phyloP scores from a whole-genome alignment of 2,888 invertebrate species.

The Pseudoips prasinana region DNA sequence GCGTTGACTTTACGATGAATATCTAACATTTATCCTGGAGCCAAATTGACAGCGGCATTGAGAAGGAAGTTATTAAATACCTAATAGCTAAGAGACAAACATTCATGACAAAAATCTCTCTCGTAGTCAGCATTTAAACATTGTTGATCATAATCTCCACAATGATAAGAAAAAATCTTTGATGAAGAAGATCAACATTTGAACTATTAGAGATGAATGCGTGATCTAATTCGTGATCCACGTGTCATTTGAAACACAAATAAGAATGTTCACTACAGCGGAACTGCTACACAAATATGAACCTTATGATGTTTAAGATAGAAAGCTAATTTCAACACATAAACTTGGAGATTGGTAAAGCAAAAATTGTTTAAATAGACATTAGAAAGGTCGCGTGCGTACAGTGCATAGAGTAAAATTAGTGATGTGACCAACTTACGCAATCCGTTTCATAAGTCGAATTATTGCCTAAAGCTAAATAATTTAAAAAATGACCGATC shows the following conservation, averaged over 20 bases:
- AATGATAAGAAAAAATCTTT: conserved; percentile 12
- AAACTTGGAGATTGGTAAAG: conserved; percentile 2
- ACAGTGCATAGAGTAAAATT: conserved; percentile 40
- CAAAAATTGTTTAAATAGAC: conserved; percentile 20
- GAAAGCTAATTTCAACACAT: conserved; percentile 5
- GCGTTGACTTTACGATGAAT: too few species aligned
- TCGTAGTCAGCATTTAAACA: too few species aligned
- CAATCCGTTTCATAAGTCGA: conserved; percentile 62
- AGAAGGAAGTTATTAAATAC: too few species aligned
- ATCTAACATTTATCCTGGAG: too few species aligned
- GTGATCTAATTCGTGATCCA: conserved; percentile 46
- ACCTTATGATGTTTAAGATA: conserved; percentile 11
- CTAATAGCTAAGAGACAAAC: too few species aligned
- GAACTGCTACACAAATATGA: conserved; percentile 10
- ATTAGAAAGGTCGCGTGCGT: conserved; percentile 58
- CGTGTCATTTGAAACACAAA: conserved; percentile 34
- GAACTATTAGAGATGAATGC: conserved; percentile 45
- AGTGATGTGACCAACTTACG: conserved; percentile 57
- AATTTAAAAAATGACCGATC: conserved; percentile 67
- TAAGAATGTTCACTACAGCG: conserved; percentile 2
- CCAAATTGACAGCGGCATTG: too few species aligned
- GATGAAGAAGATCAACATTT: conserved; percentile 32
- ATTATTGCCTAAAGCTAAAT: conserved; percentile 64
- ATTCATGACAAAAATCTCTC: too few species aligned
- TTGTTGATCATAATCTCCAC: conserved; percentile 21